Percentiles rank a stretch among this genome's conserved stretches.
These are phyloP conservation scores for Pterois miles DNA, from an alignment of 2,797 vertebrate genomes.

Conservation along the genomic window DNA sequence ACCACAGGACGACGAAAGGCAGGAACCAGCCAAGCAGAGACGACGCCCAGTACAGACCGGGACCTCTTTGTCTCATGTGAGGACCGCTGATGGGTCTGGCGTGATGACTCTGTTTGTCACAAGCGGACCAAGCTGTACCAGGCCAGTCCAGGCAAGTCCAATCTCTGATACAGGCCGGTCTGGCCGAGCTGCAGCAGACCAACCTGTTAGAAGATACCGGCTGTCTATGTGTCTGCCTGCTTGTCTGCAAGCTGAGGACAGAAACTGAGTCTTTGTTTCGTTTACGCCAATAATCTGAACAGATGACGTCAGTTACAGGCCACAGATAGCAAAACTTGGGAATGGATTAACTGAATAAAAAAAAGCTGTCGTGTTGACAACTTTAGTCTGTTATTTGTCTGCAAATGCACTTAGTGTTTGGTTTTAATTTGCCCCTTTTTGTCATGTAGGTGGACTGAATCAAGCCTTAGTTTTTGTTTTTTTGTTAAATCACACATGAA, in stretches of 20 bases:
- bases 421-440: background rate
- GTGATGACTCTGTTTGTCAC: background rate
- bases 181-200: background rate
- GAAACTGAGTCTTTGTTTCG: slow-evolving; percentile 13
- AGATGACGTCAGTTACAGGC: background rate
- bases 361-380: background rate
- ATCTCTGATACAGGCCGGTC: background rate
- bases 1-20: background rate
- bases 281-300: background rate
- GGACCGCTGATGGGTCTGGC: background rate
- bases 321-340: background rate
- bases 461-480: background rate
- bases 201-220: slow-evolving; percentile 22
- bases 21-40: background rate
- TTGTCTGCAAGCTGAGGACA: slow-evolving; percentile 52
- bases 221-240: slow-evolving; percentile 59
- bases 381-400: background rate
- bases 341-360: too few relatives aligned
- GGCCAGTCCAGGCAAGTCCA: background rate
- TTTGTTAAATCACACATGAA: background rate
- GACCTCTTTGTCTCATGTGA: background rate
- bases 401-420: background rate
- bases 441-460: background rate
- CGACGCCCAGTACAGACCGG: background rate
- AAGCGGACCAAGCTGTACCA: background rate